These are phyloP conservation scores for Burhinus bistriatus DNA, from an alignment of 2,113 vertebrate genomes.

Conservation along the genomic window DNA sequence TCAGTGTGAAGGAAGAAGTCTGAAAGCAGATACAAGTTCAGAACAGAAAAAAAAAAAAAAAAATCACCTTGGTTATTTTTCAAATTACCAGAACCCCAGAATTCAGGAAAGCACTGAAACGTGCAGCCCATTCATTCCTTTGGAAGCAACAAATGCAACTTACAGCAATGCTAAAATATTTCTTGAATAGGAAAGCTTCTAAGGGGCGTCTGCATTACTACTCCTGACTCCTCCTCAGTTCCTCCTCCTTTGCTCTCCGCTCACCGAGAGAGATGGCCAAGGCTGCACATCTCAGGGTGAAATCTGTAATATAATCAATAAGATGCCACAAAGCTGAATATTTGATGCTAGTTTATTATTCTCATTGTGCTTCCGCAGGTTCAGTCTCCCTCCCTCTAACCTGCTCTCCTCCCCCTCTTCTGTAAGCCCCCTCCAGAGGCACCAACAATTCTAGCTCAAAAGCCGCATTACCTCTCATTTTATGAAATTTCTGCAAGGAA, in stretches of 20 bases:
- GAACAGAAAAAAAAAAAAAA: neutral
- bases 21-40: neutral
- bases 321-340: conserved; percentile 1
- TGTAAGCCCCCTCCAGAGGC: neutral
- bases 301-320: neutral
- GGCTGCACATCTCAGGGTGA: neutral
- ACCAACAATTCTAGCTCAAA: conserved; percentile 45
- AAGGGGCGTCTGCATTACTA: neutral
- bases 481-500: conserved; percentile 60
- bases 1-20: neutral
- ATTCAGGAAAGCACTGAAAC: neutral
- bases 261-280: neutral
- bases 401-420: neutral
- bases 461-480: conserved; percentile 61
- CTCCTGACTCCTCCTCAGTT: neutral
- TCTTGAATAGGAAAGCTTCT: neutral
- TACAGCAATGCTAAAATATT: neutral
- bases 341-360: neutral
- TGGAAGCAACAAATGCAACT: neutral
- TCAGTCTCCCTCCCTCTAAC: neutral
- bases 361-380: neutral
- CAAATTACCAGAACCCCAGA: neutral
- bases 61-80: neutral
- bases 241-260: neutral
- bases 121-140: neutral